These are phyloP conservation scores for Coregonus ussuriensis DNA, from an alignment of 2,797 vertebrate species.

Conservation along the genomic window DNA sequence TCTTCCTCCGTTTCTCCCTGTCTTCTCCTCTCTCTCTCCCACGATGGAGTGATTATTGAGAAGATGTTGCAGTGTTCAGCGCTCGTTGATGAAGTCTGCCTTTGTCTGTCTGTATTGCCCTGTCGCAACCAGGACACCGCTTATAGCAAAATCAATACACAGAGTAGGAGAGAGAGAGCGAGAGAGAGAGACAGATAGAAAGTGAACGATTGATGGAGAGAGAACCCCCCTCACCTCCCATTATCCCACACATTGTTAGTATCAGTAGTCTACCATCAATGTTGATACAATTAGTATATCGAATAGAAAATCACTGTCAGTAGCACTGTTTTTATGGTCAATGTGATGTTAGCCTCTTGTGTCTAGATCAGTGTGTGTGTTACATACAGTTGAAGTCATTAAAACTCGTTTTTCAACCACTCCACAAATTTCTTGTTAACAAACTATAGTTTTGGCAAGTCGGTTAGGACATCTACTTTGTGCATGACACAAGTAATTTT, in stretches of 20 bases:
- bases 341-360: slow-evolving; percentile 19
- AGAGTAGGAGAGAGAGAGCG: slow-evolving; percentile 39
- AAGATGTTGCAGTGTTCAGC: slow-evolving; percentile 76
- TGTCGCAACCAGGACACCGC: slow-evolving; percentile 79
- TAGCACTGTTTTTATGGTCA: slow-evolving; percentile 9
- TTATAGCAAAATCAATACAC: slow-evolving; percentile 85
- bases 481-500: too few species aligned
- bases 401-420: too few species aligned
- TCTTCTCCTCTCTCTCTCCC: slow-evolving; percentile 55
- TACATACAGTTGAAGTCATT: too few species aligned
- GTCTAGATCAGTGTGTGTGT: background rate
- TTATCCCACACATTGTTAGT: too few species aligned
- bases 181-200: slow-evolving; percentile 44
- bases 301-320: too few species aligned
- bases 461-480: too few species aligned
- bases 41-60: slow-evolving; percentile 80
- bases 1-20: background rate
- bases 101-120: slow-evolving; percentile 77
- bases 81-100: slow-evolving; percentile 81
- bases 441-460: too few species aligned
- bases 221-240: background rate
- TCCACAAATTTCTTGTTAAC: too few species aligned
- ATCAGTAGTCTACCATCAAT: too few species aligned
- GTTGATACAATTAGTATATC: too few species aligned
- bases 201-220: slow-evolving; percentile 39